These are phyloP conservation scores for Zaprionus bogoriensis DNA, from an alignment of 2,888 invertebrate species.

Conservation along the genomic window DNA sequence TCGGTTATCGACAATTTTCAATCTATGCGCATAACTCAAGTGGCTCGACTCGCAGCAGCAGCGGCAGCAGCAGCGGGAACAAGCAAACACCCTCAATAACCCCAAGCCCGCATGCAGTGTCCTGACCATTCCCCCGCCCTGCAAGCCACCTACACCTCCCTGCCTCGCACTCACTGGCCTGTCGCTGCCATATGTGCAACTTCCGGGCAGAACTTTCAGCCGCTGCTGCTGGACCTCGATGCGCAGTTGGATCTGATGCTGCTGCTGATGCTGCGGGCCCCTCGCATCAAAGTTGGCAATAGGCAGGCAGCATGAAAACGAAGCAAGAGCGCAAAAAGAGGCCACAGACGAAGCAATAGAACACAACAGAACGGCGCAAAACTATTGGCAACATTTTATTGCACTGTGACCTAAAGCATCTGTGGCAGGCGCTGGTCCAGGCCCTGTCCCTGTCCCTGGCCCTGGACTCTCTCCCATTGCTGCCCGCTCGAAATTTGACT, in stretches of 20 bases:
- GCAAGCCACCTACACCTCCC: not conserved
- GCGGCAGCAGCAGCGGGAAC: slow-evolving; percentile 22
- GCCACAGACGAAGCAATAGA: slow-evolving; percentile 50
- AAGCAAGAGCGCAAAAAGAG: not conserved
- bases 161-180: not conserved
- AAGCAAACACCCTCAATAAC: slow-evolving; percentile 52
- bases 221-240: slow-evolving; percentile 70
- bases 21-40: slow-evolving; percentile 77
- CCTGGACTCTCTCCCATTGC: slow-evolving; percentile 23
- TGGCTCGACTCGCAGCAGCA: slow-evolving; percentile 49
- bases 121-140: not conserved
- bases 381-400: slow-evolving; percentile 80
- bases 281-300: slow-evolving; percentile 75
- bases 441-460: slow-evolving; percentile 22
- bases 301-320: slow-evolving; percentile 47
- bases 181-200: slow-evolving; percentile 72
- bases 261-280: slow-evolving; percentile 25
- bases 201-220: slow-evolving; percentile 76
- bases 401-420: slow-evolving; percentile 73
- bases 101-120: slow-evolving; percentile 60
- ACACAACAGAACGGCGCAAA: slow-evolving; percentile 63
- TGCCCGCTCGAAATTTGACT: slow-evolving; percentile 73
- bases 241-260: slow-evolving; percentile 40
- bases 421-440: slow-evolving; percentile 39
- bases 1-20: slow-evolving; percentile 77